phyloP scores from a whole-genome alignment of 1,140 invertebrate species.

The Bombus superbus region DNA sequence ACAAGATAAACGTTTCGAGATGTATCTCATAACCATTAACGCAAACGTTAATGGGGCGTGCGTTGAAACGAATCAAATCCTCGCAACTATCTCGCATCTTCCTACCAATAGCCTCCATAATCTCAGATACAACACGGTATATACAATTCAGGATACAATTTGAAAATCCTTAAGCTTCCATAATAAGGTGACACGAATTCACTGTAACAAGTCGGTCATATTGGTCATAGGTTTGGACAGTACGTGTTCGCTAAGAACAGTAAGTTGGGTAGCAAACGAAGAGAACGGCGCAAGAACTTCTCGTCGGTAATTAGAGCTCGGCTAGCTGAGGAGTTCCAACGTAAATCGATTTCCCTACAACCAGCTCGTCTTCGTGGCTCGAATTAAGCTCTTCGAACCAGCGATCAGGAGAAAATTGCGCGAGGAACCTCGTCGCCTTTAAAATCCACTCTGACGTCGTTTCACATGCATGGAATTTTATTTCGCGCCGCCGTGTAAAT shows the following conservation, averaged over 20 bases:
- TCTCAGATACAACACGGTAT: background rate
- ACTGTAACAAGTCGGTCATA: background rate
- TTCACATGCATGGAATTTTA: conserved; percentile 28
- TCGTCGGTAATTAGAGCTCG: background rate
- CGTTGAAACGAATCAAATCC: background rate
- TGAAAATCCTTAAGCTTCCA: background rate
- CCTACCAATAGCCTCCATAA: background rate
- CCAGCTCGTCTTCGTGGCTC: background rate
- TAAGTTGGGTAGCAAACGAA: background rate
- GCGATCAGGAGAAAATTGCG: background rate
- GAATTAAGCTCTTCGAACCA: background rate
- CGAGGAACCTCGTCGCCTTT: background rate
- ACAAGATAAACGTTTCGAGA: background rate
- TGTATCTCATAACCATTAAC: background rate
- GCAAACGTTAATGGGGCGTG: too few species aligned
- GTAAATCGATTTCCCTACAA: background rate
- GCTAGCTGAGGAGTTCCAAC: background rate
- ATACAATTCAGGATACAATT: background rate
- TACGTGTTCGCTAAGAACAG: background rate
- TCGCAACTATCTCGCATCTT: background rate
- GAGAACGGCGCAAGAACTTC: too few species aligned
- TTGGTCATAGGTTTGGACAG: background rate
- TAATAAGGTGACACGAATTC: background rate
- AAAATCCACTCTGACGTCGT: background rate
- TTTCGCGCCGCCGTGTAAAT: background rate